Evolutionary conservation across 1,140 invertebrate genomes (phyloP), one percentile per base, ranked within the genome.

Genomic region (Drosophila watanabei): DNA sequence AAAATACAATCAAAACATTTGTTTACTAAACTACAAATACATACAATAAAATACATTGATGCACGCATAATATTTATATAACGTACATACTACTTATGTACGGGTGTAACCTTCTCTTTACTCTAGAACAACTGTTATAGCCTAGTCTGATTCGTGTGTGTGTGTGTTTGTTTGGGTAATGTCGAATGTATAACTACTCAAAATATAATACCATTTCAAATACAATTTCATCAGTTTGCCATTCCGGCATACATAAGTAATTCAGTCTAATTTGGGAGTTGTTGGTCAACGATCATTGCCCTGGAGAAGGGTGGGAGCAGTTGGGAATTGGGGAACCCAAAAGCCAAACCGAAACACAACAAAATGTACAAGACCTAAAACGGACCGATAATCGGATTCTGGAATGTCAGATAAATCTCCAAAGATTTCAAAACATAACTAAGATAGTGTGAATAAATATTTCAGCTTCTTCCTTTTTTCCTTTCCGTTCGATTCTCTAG

Each of bases 191-290:
- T 75, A 90, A 79, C 70, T 88, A 89, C 68, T 89, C 70, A 90
- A 90, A 90, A 82, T 90, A 89, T 80, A 80, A 89, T 88, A 88
- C 80, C 80, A 80, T 87, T 86, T 73, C 69, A 65, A 85, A 73
- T 85, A 80, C 61, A 78, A 61, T 81, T 70, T 75, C 48, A 60
- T 82, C 70, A 39, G 46, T 76, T 71, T 82, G 58, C 75, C 68
- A 14, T 83, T 65, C 14, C 66, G 64, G 54, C 82, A 86, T 81
- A 78, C 61, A 79, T 80, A 73, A 68, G 70, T 75, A 84, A 91
- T 92, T 91, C 88, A 91, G 88, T 91, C 88, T 91, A 91, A 91
- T 91, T 88, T 75, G 75, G 87, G 81, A 80, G 75, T 91, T 91
- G 75, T 90, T 91, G 86, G 86, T 90, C 87, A 75, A 82, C 68